phyloP scores from a whole-genome alignment of 30 jellyfish, hydroid and myxozoan genomes.

The Pseudorhiza aurosa region DNA sequence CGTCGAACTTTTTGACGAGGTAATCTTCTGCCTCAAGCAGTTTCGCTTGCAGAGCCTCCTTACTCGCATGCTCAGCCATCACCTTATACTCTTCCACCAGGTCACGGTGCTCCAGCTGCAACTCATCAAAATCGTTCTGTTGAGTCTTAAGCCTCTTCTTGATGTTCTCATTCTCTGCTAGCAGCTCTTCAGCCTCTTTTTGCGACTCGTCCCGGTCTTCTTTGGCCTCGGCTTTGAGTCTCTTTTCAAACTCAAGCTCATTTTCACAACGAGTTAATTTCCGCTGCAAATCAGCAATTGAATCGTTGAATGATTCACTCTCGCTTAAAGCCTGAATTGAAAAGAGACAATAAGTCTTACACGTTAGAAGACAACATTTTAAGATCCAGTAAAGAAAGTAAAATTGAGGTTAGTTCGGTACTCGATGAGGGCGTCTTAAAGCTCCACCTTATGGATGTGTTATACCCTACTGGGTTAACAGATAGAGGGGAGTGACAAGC shows the following conservation, averaged over 20 bases:
- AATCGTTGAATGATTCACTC: neutral
- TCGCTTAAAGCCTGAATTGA: neutral
- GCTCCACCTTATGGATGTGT: no score
- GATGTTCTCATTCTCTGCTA: neutral
- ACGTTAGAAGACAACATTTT: no score
- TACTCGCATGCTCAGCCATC: neutral
- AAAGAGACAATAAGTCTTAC: no score
- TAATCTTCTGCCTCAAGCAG: neutral
- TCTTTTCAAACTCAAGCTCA: conserved; percentile 5
- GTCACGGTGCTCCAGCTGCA: neutral
- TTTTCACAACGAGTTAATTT: neutral
- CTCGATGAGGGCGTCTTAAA: no score
- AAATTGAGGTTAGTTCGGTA: no score
- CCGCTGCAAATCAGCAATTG: neutral
- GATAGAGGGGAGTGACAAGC: no score
- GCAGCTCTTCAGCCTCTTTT: neutral
- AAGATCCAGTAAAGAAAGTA: no score
- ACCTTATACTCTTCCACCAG: neutral
- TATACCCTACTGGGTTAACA: no score
- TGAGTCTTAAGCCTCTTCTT: neutral
- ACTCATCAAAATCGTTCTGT: neutral
- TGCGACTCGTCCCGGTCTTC: neutral
- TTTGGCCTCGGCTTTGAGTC: conserved; percentile 2
- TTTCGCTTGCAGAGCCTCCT: neutral
- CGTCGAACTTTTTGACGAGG: neutral